Evolutionary conservation across 2,113 vertebrate genomes (phyloP).

Genomic region (Gymnarchus niloticus): DNA sequence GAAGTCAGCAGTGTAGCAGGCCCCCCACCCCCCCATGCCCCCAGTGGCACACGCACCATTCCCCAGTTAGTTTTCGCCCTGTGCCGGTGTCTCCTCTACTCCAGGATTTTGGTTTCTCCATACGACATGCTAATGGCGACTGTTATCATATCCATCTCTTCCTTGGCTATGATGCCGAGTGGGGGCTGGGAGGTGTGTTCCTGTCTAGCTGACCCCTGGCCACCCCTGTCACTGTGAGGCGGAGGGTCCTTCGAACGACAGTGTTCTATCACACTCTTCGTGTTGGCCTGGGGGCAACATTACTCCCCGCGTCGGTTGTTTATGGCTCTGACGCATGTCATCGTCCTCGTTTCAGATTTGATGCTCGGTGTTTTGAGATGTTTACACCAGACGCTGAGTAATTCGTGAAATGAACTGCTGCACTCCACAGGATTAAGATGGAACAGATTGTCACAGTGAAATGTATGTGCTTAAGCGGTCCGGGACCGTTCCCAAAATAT

Average conservation of each 20-base stretch:
- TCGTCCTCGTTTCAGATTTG: not conserved
- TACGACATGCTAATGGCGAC: not conserved
- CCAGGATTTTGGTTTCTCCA: no score
- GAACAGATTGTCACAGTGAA: slow-evolving; percentile 18
- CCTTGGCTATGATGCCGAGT: not conserved
- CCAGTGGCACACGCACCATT: not conserved
- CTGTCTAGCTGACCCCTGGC: not conserved
- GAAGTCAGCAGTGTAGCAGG: not conserved
- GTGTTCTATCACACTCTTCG: no score
- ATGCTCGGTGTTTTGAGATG: not conserved
- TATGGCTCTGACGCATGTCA: not conserved
- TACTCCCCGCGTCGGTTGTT: no score
- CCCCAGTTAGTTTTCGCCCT: not conserved
- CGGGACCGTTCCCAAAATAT: slow-evolving; percentile 24
- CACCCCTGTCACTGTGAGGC: not conserved
- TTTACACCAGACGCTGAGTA: not conserved
- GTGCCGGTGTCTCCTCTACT: not conserved
- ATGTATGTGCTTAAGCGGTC: not conserved
- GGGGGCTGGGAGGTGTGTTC: not conserved
- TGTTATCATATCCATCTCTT: not conserved
- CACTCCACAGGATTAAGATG: not conserved
- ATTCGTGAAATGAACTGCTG: not conserved
- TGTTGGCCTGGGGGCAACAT: not conserved
- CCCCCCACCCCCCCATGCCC: not conserved
- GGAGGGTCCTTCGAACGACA: no score